These are phyloP conservation scores for Frankliniella fusca DNA, from an alignment of 2,888 invertebrate species.

Conservation along the genomic window DNA sequence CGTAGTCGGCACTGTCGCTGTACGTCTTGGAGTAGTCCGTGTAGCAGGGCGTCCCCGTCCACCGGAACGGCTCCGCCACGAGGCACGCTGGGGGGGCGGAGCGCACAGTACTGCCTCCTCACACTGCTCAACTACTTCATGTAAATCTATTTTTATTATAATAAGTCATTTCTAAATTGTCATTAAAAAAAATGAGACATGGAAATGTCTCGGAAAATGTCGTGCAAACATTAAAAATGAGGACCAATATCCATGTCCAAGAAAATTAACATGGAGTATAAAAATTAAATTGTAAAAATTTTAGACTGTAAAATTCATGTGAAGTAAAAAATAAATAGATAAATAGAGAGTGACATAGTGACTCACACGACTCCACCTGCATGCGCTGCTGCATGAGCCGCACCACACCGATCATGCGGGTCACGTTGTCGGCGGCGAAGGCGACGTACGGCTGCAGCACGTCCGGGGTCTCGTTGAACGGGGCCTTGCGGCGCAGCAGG, in stretches of 20 bases:
- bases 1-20: background rate
- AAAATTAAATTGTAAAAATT: too few species aligned
- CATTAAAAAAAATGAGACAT: background rate
- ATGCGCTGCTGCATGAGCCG: background rate
- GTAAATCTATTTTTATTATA: background rate
- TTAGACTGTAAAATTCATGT: too few species aligned
- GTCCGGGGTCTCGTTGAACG: background rate
- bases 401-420: background rate
- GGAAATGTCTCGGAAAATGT: background rate
- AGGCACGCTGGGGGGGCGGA: background rate
- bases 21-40: background rate
- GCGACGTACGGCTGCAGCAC: background rate
- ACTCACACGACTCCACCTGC: background rate
- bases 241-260: background rate
- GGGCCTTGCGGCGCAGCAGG: background rate
- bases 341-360: too few species aligned
- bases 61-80: background rate
- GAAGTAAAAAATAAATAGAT: too few species aligned
- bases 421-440: constrained; percentile 5
- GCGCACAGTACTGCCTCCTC: background rate
- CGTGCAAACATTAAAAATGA: background rate
- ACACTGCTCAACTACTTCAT: background rate
- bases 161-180: background rate
- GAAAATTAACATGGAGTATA: background rate
- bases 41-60: background rate